A percentile compares a stretch with the other conserved stretches of the same genome.
Evolutionary conservation across 1,140 invertebrate genomes (phyloP).

Genomic region (Thrips palmi): DNA sequence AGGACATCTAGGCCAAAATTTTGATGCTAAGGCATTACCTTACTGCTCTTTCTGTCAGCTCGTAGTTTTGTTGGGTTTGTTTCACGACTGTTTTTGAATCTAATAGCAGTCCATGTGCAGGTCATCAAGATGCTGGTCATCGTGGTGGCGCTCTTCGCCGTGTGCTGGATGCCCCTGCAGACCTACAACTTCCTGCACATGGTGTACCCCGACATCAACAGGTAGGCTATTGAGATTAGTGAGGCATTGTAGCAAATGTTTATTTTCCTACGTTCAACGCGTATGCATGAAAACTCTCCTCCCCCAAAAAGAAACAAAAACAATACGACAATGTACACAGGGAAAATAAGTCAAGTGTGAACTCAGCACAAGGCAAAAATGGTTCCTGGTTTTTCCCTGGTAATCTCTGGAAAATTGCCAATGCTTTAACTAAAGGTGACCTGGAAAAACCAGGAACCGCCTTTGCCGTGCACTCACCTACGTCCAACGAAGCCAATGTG

Average conservation of each 20-base stretch:
- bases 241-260: not conserved
- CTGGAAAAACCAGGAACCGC: too few relatives aligned
- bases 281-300: not conserved
- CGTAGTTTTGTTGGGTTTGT: too few relatives aligned
- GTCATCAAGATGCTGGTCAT: conserved; percentile 73
- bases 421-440: not conserved
- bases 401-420: conserved; percentile 3
- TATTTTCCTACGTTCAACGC: not conserved
- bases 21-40: too few relatives aligned
- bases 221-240: conserved; percentile 28
- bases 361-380: too few relatives aligned
- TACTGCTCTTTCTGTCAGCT: too few relatives aligned
- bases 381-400: not conserved
- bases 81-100: too few relatives aligned
- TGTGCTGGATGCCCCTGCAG: conserved; percentile 68
- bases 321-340: not conserved
- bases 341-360: too few relatives aligned
- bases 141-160: conserved; percentile 56
- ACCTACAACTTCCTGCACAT: conserved; percentile 52
- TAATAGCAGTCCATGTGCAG: too few relatives aligned
- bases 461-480: too few relatives aligned
- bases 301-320: not conserved
- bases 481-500: too few relatives aligned
- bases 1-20: too few relatives aligned
- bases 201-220: conserved; percentile 46